These are phyloP conservation scores for Homalodisca vitripennis DNA, from an alignment of 1,140 invertebrate species.

Conservation along the genomic window DNA sequence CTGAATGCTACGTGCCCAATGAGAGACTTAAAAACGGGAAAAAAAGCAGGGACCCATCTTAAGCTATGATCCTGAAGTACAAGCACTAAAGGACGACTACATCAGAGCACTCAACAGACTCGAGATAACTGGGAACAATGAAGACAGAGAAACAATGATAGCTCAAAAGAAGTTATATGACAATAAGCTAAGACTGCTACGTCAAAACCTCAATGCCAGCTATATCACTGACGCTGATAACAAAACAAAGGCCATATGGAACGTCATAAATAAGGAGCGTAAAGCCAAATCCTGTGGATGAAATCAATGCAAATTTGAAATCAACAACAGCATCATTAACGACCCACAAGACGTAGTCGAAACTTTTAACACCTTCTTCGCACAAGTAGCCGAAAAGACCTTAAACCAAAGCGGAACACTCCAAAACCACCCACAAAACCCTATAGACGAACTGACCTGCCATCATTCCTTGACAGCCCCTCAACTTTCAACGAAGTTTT, in stretches of 20 bases:
- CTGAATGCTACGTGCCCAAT: not conserved
- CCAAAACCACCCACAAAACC: not conserved
- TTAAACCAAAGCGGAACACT: not conserved
- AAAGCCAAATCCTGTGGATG: not conserved
- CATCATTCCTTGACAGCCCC: not conserved
- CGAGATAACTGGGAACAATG: not conserved
- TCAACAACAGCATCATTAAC: not conserved
- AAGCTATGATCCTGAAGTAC: not conserved
- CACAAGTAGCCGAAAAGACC: not conserved
- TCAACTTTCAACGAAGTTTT: not conserved
- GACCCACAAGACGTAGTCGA: not conserved
- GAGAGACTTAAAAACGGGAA: not conserved
- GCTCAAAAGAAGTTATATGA: not conserved
- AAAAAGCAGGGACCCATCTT: not conserved
- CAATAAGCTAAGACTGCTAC: constrained; percentile 13
- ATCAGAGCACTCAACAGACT: not conserved
- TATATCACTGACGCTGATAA: not conserved
- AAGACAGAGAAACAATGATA: constrained; percentile 1
- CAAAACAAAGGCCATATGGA: not conserved
- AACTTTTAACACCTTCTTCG: not conserved
- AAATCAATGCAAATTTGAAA: not conserved
- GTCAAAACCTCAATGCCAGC: constrained; percentile 1
- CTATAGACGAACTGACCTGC: not conserved
- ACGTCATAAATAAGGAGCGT: not conserved
- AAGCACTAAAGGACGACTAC: not conserved